Conservation (phyloP, 2,888 invertebrate species). For the Machimus atricapillus region DNA sequence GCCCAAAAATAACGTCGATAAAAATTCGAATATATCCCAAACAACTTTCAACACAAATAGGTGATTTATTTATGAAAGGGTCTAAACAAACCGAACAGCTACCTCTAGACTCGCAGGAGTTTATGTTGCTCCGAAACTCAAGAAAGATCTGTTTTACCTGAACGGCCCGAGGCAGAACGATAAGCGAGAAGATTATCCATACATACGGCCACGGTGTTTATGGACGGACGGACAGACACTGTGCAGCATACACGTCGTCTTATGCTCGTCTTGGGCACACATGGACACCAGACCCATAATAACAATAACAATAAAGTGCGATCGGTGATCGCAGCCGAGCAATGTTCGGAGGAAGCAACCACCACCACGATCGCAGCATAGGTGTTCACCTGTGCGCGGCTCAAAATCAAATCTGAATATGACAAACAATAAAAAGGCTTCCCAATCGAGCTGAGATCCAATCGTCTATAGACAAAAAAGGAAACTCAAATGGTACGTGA, state of each 20-base stretch:
- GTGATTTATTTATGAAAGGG: background rate
- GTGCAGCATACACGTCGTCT: background rate
- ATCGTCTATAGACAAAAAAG: slow-evolving; percentile 40
- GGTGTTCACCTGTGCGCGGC: background rate
- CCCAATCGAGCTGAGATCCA: background rate
- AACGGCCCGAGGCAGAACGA: background rate
- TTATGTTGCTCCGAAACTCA: slow-evolving; percentile 10
- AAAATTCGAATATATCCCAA: background rate
- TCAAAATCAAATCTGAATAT: slow-evolving; percentile 17
- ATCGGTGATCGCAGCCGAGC: slow-evolving; percentile 2
- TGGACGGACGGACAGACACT: background rate
- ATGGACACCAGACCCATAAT: slow-evolving; percentile 11
- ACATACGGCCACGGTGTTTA: background rate
- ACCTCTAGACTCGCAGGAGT: background rate
- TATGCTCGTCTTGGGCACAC: background rate
- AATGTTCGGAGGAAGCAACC: background rate
- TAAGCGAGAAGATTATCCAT: slow-evolving; percentile 2
- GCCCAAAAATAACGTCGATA: background rate
- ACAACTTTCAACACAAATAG: background rate
- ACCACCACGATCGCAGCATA: background rate
- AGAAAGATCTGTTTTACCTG: slow-evolving; percentile 24
- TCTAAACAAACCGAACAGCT: background rate
- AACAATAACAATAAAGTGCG: slow-evolving; percentile 31
- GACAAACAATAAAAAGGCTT: slow-evolving; percentile 21
- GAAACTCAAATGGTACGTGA: slow-evolving; percentile 45